Base-by-base conservation (phyloP, 2,888 invertebrate genomes). In the Galeopsomyia nigrocyanea region DNA sequence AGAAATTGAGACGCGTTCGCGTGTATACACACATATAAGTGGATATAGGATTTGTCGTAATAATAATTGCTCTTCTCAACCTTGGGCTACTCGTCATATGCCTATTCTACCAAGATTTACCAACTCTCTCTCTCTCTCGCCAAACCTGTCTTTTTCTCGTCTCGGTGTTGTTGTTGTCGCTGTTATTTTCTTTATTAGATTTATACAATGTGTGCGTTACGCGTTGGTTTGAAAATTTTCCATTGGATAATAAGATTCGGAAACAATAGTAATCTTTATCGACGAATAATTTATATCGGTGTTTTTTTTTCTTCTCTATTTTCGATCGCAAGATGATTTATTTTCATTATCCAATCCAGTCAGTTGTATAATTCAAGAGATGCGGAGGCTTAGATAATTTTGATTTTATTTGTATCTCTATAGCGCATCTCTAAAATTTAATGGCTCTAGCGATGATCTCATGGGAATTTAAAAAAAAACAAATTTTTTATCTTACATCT, bases 61-160 rank as follows among this genome's bases (percentile, higher is more conserved):
- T 65, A 31, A 57, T 71, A 67, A 71, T 71, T 66, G 56, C 21
- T 67, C n/a, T 46, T 62, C 57, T 26, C 26, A 26, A 47, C 71
- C 71, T 71, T 67, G 71, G 71, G 31, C 62, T 67, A 50, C 47
- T 57, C 67, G 60, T 58, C 39, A 19, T 3, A 26, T 31, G 46
- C 46, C 51, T 9, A 39, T 9, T 17, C 39, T 31, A 19, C 56
- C 56, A 50, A 21, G 65, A 65, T 61, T 26, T 26, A 53, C 55
- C 64, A 55, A 61, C 51, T 47, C 58, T 46, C 7, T 49, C 26
- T 21, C 50, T 1, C 6, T 21, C 66, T 62, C 39, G 65, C 47
- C 49, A 61, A 61, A 66, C 71, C 71, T 61, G 71, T 66, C 47
- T 49, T 61, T 56, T 39, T 19, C 46, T 16, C 60, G 31, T 31